phyloP scores from a whole-genome alignment of 2,113 vertebrate species.

The Falcunculus frontatus region DNA sequence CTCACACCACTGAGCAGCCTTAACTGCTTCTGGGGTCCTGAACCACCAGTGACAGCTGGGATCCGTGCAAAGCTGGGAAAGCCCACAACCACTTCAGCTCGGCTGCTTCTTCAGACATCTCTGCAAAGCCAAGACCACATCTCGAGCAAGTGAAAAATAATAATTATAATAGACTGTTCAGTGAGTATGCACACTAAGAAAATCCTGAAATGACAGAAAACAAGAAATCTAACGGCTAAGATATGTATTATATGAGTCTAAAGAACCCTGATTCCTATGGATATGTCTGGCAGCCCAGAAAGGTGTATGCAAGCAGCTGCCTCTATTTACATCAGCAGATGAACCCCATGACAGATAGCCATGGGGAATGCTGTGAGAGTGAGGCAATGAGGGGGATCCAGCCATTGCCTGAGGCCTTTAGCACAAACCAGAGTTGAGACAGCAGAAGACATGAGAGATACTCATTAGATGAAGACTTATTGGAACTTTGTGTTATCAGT shows the following conservation, averaged over 20 bases:
- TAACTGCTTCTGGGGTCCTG: not conserved
- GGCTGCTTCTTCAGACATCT: not conserved
- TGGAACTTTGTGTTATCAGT: not conserved
- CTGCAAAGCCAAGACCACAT: not conserved
- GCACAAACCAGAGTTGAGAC: not conserved
- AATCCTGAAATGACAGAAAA: not conserved
- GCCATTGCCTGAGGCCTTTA: not conserved
- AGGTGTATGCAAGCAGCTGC: not conserved
- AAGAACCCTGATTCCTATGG: not conserved
- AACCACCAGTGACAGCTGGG: not conserved
- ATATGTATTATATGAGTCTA: not conserved
- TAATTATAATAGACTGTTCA: not conserved
- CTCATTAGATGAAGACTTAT: not conserved
- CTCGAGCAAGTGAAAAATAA: not conserved
- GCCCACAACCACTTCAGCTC: not conserved
- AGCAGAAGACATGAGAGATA: not conserved
- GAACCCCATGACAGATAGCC: not conserved
- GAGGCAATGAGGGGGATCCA: not conserved
- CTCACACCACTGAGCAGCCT: not conserved
- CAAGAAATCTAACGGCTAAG: not conserved
- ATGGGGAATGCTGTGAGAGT: not conserved
- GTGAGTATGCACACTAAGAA: not conserved
- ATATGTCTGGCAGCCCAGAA: not conserved
- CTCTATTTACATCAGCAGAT: not conserved
- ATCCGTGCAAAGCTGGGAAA: not conserved